phyloP scores from a whole-genome alignment of 2,888 invertebrate genomes.

The Pogonocherus hispidulus region DNA sequence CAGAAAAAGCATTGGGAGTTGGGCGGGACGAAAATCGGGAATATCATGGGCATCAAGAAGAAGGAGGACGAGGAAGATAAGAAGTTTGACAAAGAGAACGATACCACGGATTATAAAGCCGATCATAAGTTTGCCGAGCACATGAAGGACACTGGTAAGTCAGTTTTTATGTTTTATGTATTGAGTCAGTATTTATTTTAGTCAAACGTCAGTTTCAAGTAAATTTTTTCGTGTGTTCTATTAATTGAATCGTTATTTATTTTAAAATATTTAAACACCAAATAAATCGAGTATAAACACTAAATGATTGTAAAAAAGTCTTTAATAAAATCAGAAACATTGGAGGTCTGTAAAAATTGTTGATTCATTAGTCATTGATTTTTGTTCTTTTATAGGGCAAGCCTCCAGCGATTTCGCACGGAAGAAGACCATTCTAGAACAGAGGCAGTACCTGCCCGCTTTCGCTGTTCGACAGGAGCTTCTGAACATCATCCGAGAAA shows the following conservation, averaged over 20 bases:
- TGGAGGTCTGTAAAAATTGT: no score
- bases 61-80: slow-evolving; percentile 84
- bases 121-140: slow-evolving; percentile 98
- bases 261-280: no score
- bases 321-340: no score
- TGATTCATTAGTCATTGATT: no score
- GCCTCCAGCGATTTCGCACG: slow-evolving; percentile 88
- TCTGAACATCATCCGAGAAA: slow-evolving; percentile 91
- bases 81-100: slow-evolving; percentile 75
- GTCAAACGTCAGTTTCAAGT: no score
- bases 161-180: slow-evolving; percentile 2
- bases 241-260: no score
- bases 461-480: slow-evolving; percentile 96
- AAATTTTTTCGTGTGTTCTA: no score
- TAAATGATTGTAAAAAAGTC: no score
- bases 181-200: not conserved
- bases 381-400: no score
- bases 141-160: slow-evolving; percentile 78
- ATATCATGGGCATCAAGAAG: slow-evolving; percentile 94
- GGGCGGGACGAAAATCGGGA: slow-evolving; percentile 95
- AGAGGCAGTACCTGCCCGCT: slow-evolving; percentile 92
- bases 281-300: no score
- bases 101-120: slow-evolving; percentile 88
- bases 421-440: slow-evolving; percentile 86
- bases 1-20: slow-evolving; percentile 99